Base-by-base conservation (phyloP, 1,140 invertebrate species). In the Heliconius hermathena region DNA sequence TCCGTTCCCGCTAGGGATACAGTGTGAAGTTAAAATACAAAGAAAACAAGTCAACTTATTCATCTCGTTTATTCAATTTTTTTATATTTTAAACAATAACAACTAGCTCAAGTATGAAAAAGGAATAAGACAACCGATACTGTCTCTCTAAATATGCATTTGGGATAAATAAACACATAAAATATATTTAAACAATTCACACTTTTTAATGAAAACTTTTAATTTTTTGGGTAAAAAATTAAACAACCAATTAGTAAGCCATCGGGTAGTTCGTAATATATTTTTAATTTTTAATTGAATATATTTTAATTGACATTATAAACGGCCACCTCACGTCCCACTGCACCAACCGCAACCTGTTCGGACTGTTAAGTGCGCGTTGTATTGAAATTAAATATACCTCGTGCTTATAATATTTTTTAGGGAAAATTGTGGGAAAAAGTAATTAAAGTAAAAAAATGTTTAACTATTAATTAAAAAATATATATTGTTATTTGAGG, bases 221-320 rank as follows among this genome's bases (percentile, higher is more conserved):
- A 60, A 26, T 26, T 36, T 36, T 36, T 36, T 36, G 9, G 2
- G 57, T 60, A 60, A 60, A 60, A 60, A 3, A 11, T 60, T 26
- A 60, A 60, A 22, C n/a, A 26, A 60, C 20, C 22, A 41, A 22
- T 73, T 73, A 73, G 36, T 22, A 60, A 60, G 57, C 57, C n/a
- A 26, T 22, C 8, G 26, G 22, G 11, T 66, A 66, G 60, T 5
- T 66, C 9, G 60, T 29, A 66, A 66, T 66, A 26, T 29, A 29
- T 66, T 66, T 66, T 66, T 29, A 66, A 66, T 66, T 66, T 57
- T 29, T 66, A 66, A 66, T 66, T 66, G 60, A 66, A 66, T 66
- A 29, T 66, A 66, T 66, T 66, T 66, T 66, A 66, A 66, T 66
- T 66, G 60, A 66, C 60, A 66, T 66, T 29, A 66, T 29, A 66